Percentiles rank a stretch among this genome's conserved stretches.
phyloP scores from a whole-genome alignment of 2,888 invertebrate species.

The Drosophila eohydei region DNA sequence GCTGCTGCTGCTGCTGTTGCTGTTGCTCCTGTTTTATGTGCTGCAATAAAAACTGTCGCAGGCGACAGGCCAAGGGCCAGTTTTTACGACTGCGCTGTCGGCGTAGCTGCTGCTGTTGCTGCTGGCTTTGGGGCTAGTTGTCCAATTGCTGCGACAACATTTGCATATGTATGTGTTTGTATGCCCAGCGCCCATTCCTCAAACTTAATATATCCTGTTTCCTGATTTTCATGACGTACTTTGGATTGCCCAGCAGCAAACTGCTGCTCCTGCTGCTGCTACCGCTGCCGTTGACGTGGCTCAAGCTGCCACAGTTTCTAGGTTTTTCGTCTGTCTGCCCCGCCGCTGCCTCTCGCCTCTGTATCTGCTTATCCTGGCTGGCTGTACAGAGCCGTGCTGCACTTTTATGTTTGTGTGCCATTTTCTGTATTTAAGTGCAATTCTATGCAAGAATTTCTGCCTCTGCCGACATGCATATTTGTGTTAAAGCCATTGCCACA shows the following conservation, averaged over 20 bases:
- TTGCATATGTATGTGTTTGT: slow-evolving; percentile 62
- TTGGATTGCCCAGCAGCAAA: slow-evolving; percentile 46
- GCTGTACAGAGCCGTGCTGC: slow-evolving; percentile 37
- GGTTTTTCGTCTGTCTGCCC: slow-evolving; percentile 27
- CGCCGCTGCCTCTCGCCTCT: neutral
- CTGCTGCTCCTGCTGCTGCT: slow-evolving; percentile 22
- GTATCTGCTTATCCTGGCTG: slow-evolving; percentile 34
- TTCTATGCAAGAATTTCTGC: slow-evolving; percentile 77
- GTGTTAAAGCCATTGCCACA: slow-evolving; percentile 71
- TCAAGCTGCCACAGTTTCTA: slow-evolving; percentile 64
- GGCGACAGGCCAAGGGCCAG: slow-evolving; percentile 70
- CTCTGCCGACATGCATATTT: slow-evolving; percentile 77
- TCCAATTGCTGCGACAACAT: slow-evolving; percentile 69
- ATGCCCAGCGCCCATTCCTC: slow-evolving; percentile 70
- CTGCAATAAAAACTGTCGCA: slow-evolving; percentile 79
- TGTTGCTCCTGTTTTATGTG: slow-evolving; percentile 71
- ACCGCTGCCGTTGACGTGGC: slow-evolving; percentile 9
- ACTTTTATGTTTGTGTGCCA: slow-evolving; percentile 65
- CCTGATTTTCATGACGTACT: slow-evolving; percentile 80
- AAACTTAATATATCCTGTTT: slow-evolving; percentile 80
- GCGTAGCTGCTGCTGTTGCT: slow-evolving; percentile 51
- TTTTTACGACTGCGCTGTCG: slow-evolving; percentile 65
- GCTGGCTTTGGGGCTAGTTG: slow-evolving; percentile 61
- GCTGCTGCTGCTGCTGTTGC: slow-evolving; percentile 38
- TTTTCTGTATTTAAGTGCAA: slow-evolving; percentile 81